Evolutionary conservation across 1,140 invertebrate genomes (phyloP), one percentile per base, ranked within the genome.

Genomic region (Papilio glaucus): DNA sequence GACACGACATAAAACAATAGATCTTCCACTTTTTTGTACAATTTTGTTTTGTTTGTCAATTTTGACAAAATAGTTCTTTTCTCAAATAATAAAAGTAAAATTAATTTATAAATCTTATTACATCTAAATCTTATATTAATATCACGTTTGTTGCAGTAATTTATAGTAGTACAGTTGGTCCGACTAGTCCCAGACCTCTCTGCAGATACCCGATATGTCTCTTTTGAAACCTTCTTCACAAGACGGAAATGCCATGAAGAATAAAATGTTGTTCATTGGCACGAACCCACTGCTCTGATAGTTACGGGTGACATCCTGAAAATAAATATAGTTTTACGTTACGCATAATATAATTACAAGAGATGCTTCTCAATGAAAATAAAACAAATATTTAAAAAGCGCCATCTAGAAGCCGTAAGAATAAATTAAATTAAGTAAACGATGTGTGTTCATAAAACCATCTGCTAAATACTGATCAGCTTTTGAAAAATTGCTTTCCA

Each of bases 181-280:
- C 45, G 33, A 9, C 57, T 79, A 88, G 49, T 87, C 82, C 89
- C 90, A 92, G 7, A 92, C 87, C 75, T 92, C 90, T 18, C 90
- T 77, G 68, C 90, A 92, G 8, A 88, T 75, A 5, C 90, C 90
- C 10, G 84, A 39, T 0, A 81, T 63, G 45, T 92, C 90, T 12
- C 85, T 76, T 60, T 84, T 75, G 70, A 80, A 87, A 18, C 89
- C 90, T 1, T 87, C 80, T n/a, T 85, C 74, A 41, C 90, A 92
- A 0, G 85, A 85, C 15, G 80, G 76, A 24, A 76, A 76, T 1
- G 57, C 71, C 71, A 80, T 83, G 72, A 91, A 91, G 71, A 84
- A 89, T 4, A 84, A 37, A 2, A 74, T 74, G 49, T 77, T 84
- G 71, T 87, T 90, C 0, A 83, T 62, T 0, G 87, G 88, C 0